Conservation (phyloP, 2,888 invertebrate genomes). For the Agrotis puta region DNA sequence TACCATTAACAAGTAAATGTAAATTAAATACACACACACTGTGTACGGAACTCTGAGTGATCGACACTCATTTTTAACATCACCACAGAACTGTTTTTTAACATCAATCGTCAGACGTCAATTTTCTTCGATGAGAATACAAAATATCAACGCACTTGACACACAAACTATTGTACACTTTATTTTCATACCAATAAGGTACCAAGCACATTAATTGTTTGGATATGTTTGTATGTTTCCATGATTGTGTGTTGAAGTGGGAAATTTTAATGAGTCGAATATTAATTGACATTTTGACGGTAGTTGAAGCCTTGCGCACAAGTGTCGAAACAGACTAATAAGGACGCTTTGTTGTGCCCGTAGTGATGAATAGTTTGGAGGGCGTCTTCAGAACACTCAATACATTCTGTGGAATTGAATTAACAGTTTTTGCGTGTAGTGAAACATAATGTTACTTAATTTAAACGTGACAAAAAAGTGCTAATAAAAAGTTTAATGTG, state of each 20-base stretch:
- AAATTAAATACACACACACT: slow-evolving; percentile 17
- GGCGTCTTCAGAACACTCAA: slow-evolving; percentile 31
- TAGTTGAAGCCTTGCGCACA: slow-evolving; percentile 65
- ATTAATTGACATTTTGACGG: slow-evolving; percentile 85
- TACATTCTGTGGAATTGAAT: slow-evolving; percentile 22
- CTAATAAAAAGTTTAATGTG: slow-evolving; percentile 9
- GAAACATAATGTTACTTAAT: slow-evolving; percentile 12
- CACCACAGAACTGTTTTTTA: slow-evolving; percentile 63
- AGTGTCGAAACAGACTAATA: slow-evolving; percentile 70
- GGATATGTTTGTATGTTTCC: slow-evolving; percentile 43
- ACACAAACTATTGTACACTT: slow-evolving; percentile 54
- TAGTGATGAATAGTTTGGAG: slow-evolving; percentile 59
- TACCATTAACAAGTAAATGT: slow-evolving; percentile 37
- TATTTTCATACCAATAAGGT: slow-evolving; percentile 46
- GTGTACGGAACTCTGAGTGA: slow-evolving; percentile 59
- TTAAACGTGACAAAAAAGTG: slow-evolving; percentile 26
- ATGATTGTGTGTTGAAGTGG: slow-evolving; percentile 69
- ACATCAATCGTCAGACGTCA: slow-evolving; percentile 74
- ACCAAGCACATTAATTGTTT: slow-evolving; percentile 33
- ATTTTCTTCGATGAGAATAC: slow-evolving; percentile 86
- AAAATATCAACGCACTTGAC: slow-evolving; percentile 65
- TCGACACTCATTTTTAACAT: slow-evolving; percentile 35
- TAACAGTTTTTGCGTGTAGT: slow-evolving; percentile 20
- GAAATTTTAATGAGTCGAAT: slow-evolving; percentile 80
- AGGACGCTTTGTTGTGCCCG: slow-evolving; percentile 45